These are phyloP conservation scores for Parasteatoda lunata DNA, from an alignment of 2,888 invertebrate species.

Conservation along the genomic window DNA sequence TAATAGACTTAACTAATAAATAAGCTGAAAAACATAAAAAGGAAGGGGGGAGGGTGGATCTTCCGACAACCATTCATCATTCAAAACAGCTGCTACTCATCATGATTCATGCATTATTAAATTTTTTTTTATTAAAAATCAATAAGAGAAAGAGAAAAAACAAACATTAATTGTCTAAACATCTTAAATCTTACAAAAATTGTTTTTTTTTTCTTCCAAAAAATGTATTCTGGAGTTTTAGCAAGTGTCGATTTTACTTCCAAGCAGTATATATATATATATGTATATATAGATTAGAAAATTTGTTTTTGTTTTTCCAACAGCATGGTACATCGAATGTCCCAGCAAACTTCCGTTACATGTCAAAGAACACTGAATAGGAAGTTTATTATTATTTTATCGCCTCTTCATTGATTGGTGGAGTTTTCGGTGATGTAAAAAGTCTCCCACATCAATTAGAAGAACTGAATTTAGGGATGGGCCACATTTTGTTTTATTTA, in stretches of 20 bases:
- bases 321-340: conserved; percentile 49
- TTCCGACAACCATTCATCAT: conserved; percentile 31
- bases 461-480: conserved; percentile 45
- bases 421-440: conserved; percentile 33
- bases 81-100: conserved; percentile 41
- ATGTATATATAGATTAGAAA: conserved; percentile 51
- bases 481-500: conserved; percentile 19
- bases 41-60: conserved; percentile 5
- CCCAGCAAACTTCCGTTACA: conserved; percentile 40
- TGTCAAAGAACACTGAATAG: conserved; percentile 56
- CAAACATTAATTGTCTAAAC: conserved; percentile 55
- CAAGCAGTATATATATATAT: conserved; percentile 57
- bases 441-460: conserved; percentile 47
- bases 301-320: conserved; percentile 29
- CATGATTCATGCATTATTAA: conserved; percentile 49
- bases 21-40: too few relatives aligned
- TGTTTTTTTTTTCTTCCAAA: conserved; percentile 27
- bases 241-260: conserved; percentile 46
- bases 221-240: conserved; percentile 1
- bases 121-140: conserved; percentile 31
- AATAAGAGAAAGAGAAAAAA: conserved; percentile 22
- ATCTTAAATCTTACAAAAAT: conserved; percentile 56
- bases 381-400: conserved; percentile 34
- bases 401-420: conserved; percentile 20
- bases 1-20: too few relatives aligned